Conservation (phyloP, 2,888 invertebrate species). For the Conus canariensis region DNA sequence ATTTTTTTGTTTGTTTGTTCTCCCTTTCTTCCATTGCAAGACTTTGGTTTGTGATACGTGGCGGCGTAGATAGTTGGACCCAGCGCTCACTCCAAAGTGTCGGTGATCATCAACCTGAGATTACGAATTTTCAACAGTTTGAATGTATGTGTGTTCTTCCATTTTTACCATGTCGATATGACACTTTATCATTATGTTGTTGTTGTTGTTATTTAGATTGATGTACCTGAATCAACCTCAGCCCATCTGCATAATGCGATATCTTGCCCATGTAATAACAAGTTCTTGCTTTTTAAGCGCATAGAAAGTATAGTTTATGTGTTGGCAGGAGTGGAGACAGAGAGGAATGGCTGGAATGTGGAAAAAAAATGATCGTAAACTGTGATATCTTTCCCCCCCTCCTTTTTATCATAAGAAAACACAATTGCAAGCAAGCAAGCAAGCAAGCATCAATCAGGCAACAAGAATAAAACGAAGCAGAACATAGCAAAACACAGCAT, state of each 20-base stretch:
- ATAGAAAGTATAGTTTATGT: background rate
- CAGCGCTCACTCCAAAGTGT: conserved; percentile 10
- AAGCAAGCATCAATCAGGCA: background rate
- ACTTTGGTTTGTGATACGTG: background rate
- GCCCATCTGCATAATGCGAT: conserved; percentile 15
- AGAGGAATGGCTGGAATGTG: background rate
- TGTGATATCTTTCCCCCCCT: background rate
- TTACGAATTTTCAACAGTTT: background rate
- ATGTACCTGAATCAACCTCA: background rate
- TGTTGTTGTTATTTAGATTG: background rate
- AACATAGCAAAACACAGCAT: background rate
- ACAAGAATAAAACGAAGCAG: background rate
- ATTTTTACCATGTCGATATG: background rate
- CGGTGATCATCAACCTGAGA: background rate
- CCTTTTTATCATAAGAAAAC: background rate
- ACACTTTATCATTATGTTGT: background rate
- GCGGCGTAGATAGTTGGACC: background rate
- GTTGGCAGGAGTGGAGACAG: background rate
- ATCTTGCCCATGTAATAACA: conserved; percentile 1
- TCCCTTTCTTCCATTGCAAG: background rate
- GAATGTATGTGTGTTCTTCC: conserved; percentile 6
- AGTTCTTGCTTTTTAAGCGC: background rate
- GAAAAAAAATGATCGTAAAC: background rate
- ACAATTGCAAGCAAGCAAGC: too few relatives aligned
- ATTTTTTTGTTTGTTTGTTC: background rate